Evolutionary conservation across 2,888 invertebrate species (phyloP).

Genomic region (Heliothis peltigera): DNA sequence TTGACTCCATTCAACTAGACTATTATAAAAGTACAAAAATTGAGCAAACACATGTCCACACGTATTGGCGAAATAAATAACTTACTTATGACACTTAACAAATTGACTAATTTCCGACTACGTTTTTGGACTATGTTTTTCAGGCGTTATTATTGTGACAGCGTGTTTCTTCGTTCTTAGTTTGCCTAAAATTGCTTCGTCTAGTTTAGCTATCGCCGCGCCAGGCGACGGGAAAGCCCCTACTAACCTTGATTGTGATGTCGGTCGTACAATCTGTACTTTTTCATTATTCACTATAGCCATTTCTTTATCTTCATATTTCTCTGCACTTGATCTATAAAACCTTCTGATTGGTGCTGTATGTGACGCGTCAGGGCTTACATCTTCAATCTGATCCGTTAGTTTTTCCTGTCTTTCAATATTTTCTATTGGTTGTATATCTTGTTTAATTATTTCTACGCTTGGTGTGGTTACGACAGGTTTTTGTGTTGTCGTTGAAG

Average conservation of each 20-base stretch:
- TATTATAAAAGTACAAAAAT: conserved; percentile 74
- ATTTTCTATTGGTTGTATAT: conserved; percentile 73
- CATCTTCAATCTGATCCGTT: conserved; percentile 76
- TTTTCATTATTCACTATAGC: conserved; percentile 80
- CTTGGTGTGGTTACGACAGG: conserved; percentile 65
- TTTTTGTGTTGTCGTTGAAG: conserved; percentile 58
- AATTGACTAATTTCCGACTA: conserved; percentile 78
- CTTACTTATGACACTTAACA: conserved; percentile 77
- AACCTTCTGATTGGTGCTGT: conserved; percentile 77
- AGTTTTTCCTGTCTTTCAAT: conserved; percentile 74
- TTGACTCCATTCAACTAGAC: conserved; percentile 84
- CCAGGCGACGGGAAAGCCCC: conserved; percentile 76
- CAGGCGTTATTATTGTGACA: conserved; percentile 70
- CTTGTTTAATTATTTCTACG: conserved; percentile 77
- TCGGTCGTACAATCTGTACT: conserved; percentile 83
- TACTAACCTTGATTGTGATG: conserved; percentile 73
- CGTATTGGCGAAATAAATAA: conserved; percentile 66
- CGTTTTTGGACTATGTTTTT: conserved; percentile 75
- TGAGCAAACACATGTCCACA: conserved; percentile 81
- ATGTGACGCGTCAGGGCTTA: conserved; percentile 69
- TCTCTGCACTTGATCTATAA: conserved; percentile 84
- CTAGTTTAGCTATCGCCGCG: conserved; percentile 79
- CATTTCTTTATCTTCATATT: conserved; percentile 74
- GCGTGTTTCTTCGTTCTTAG: conserved; percentile 75
- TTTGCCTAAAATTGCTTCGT: conserved; percentile 81